These are phyloP conservation scores for Drosophila jambulina DNA, from an alignment of 1,140 invertebrate species.

Conservation along the genomic window DNA sequence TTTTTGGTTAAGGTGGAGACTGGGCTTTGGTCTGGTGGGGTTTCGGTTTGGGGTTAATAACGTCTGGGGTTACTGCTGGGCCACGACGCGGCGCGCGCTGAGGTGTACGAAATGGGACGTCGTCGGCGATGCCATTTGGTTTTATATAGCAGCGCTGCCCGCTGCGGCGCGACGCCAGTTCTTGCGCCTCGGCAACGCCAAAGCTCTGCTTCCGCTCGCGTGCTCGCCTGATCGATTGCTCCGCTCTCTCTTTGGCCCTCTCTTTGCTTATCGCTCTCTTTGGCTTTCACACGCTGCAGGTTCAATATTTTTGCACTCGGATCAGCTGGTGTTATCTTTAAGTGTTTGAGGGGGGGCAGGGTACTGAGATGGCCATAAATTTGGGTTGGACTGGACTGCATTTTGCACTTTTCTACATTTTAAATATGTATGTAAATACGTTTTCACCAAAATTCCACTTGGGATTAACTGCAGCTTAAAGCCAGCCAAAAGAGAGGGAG, in stretches of 20 bases:
- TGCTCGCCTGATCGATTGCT: background rate
- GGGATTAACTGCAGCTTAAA: background rate
- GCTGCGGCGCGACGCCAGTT: constrained; percentile 26
- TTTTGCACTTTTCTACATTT: too few species aligned
- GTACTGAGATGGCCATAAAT: background rate
- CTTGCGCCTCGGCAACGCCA: constrained; percentile 22
- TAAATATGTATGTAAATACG: too few species aligned
- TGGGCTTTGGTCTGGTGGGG: background rate
- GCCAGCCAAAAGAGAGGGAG: constrained; percentile 1
- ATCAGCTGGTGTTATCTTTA: constrained; percentile 5
- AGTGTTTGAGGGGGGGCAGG: background rate
- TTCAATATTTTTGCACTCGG: constrained; percentile 8
- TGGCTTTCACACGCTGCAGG: constrained; percentile 2
- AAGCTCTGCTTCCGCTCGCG: constrained; percentile 25
- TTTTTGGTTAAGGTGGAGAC: background rate
- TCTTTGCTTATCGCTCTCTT: constrained; percentile 12
- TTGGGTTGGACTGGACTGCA: too few species aligned
- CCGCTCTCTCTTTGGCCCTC: background rate
- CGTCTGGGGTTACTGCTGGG: constrained; percentile 12
- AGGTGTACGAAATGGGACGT: constrained; percentile 44
- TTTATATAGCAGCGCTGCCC: constrained; percentile 25
- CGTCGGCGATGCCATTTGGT: constrained; percentile 21
- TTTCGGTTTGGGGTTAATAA: constrained; percentile 7
- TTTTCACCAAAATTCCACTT: background rate
- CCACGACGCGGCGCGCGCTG: constrained; percentile 37